A percentile compares a stretch with the other conserved stretches of the same genome.
Evolutionary conservation across 92 coral and sea anemone genomes (phyloP).

Genomic region (Zoanthus gigantus): DNA sequence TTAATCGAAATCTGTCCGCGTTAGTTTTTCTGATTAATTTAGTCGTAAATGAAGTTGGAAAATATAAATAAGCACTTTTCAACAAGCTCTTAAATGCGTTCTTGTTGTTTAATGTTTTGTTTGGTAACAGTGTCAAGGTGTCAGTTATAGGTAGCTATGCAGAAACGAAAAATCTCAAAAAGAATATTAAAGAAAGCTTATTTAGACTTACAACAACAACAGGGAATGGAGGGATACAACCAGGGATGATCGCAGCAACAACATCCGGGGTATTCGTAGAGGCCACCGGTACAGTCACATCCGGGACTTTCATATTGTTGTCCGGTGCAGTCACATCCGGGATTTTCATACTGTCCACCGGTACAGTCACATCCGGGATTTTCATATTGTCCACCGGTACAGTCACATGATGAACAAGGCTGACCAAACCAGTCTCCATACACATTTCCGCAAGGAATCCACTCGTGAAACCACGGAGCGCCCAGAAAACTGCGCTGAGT

Average conservation of each 20-base stretch:
- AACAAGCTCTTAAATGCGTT: too few species aligned
- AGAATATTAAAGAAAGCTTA: background rate
- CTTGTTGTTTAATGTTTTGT: too few species aligned
- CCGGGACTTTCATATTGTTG: constrained; percentile 22
- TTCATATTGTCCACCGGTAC: constrained; percentile 3
- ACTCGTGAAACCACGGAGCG: constrained; percentile 16
- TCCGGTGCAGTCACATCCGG: constrained; percentile 25
- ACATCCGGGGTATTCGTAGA: constrained; percentile 24
- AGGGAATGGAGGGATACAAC: constrained; percentile 19
- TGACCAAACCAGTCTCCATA: constrained; percentile 13
- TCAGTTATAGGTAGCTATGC: background rate
- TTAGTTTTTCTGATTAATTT: background rate
- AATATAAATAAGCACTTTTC: background rate
- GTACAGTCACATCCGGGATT: constrained; percentile 32
- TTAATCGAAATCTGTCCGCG: too few species aligned
- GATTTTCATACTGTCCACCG: constrained; percentile 2
- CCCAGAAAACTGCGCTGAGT: background rate
- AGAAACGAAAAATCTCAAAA: background rate
- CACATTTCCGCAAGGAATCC: constrained; percentile 1
- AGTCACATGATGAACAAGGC: constrained; percentile 3
- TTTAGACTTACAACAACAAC: constrained; percentile 38
- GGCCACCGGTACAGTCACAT: constrained; percentile 8
- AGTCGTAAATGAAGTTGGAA: background rate
- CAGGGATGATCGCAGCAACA: constrained; percentile 10
- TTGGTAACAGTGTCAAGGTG: background rate